phyloP scores from a whole-genome alignment of 2,797 vertebrate genomes.

The Tarsius wallacei region DNA sequence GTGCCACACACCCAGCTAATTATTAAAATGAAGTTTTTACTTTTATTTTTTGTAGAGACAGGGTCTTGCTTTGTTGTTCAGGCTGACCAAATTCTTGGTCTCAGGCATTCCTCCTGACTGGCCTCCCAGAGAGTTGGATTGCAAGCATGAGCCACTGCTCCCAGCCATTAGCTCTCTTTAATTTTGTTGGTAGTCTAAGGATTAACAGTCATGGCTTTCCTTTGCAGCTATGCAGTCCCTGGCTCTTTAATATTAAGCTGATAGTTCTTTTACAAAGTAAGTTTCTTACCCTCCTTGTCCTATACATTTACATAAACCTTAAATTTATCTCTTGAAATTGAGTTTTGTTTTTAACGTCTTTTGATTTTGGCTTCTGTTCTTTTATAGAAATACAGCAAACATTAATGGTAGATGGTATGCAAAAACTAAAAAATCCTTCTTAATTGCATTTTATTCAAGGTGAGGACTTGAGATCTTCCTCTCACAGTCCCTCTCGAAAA shows the following conservation, averaged over 20 bases:
- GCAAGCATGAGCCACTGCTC: too few species aligned
- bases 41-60: too few species aligned
- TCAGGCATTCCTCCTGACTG: too few species aligned
- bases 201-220: constrained; percentile 26
- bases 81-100: too few species aligned
- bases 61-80: too few species aligned
- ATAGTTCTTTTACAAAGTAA: not conserved
- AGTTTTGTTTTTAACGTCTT: constrained; percentile 59
- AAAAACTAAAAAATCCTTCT: not conserved
- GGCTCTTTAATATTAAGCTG: not conserved
- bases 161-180: not conserved
- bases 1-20: too few species aligned
- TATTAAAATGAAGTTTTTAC: too few species aligned
- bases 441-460: not conserved
- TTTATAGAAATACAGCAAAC: constrained; percentile 44
- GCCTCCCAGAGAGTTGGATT: too few species aligned
- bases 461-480: not conserved
- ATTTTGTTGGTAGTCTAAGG: constrained; percentile 25
- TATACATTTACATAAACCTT: not conserved
- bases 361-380: constrained; percentile 26
- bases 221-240: not conserved
- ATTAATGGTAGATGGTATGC: constrained; percentile 20
- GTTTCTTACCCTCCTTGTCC: not conserved
- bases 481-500: not conserved
- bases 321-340: constrained; percentile 49